Evolutionary conservation across 2,888 invertebrate genomes (phyloP), one percentile per base, ranked within the genome.

Genomic region (Orthosia gothica): DNA sequence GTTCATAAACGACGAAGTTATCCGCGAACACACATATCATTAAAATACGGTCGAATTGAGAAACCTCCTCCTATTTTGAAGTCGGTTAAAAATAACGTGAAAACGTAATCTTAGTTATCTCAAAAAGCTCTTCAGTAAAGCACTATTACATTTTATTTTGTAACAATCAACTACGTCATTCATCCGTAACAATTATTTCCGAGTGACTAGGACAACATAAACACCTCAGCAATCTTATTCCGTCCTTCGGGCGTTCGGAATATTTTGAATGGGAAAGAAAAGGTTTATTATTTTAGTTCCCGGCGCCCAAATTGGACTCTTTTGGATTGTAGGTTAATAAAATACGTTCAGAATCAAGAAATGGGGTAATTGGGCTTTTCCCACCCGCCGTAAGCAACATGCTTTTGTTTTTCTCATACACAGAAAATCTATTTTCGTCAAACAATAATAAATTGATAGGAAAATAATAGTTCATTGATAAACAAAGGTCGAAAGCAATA

Each of bases 171-270:
- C 9, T 59, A 32, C 26, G 9, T 62, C 13, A 78, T 47, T 32
- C 50, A 73, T 50, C 20, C 20, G 50, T 62, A 52, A 62, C 32
- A 74, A 54, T 81, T 50, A 74, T 67, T 67, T 59, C n/a, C 15
- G 26, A 47, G 62, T 55, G 50, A 81, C 83, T 47, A 79, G 74
- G 66, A 7, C 26, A 26, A 52, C 78, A 81, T 77, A 82, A 70
- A 77, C 32, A 54, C 20, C 13, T 40, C 49, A 15, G 58, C 23
- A 73, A 71, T 45, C 16, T 32, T 50, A 63, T 66, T 49, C 12
- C 45, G 64, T 66, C 79, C 74, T 64, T 74, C n/a, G 62, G 58
- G 54, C n/a, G 70, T 70, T 74, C 15, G 50, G 47, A 20, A 32
- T 18, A 66, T 52, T 59, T 49, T 64, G 57, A 57, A 67, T 23